phyloP scores from a whole-genome alignment of 2,113 vertebrate species.

The Patagioenas fasciata region DNA sequence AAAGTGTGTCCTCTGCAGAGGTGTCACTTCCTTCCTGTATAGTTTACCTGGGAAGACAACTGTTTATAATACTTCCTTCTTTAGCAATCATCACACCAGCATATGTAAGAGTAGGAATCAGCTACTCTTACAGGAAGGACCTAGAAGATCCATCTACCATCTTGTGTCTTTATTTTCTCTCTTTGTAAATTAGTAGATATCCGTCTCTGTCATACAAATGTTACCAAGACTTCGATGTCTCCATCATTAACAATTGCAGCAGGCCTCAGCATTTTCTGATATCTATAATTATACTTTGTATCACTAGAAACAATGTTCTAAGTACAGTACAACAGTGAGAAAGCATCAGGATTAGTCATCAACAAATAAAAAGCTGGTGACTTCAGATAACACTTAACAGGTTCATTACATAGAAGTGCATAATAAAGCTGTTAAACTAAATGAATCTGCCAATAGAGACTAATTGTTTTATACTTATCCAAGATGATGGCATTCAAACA shows the following conservation, averaged over 20 bases:
- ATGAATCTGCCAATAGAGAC: neutral
- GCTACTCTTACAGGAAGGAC: neutral
- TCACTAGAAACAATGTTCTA: neutral
- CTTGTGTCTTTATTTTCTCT: neutral
- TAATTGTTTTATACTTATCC: neutral
- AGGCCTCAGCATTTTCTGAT: neutral
- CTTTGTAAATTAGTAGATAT: neutral
- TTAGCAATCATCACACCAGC: neutral
- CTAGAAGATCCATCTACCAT: neutral
- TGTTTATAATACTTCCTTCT: neutral
- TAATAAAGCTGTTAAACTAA: slow-evolving; percentile 19
- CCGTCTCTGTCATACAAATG: neutral
- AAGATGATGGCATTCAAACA: neutral
- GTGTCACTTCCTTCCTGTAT: neutral
- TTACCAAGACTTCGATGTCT: neutral
- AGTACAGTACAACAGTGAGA: neutral
- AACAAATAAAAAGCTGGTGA: neutral
- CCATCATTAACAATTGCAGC: neutral
- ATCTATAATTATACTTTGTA: neutral
- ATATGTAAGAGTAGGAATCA: neutral
- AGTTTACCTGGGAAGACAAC: neutral
- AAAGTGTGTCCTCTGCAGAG: neutral
- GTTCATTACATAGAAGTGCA: neutral
- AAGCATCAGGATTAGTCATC: neutral
- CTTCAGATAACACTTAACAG: neutral